Conservation (phyloP, 2,888 invertebrate genomes). For the Agriopis leucophaearia region DNA sequence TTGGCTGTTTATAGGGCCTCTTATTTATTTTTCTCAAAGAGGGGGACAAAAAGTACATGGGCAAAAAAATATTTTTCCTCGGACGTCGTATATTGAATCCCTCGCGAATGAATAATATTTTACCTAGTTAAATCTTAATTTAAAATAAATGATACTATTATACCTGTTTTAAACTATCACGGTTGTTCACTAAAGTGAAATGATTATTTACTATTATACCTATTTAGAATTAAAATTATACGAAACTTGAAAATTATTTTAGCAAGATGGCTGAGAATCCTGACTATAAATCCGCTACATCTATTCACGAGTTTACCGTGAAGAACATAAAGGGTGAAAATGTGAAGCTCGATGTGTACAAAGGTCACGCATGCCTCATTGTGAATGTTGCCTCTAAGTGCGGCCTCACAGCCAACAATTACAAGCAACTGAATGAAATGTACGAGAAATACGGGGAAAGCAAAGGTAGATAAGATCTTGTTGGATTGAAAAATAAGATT, state of each 20-base stretch:
- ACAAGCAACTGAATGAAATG: conserved; percentile 92
- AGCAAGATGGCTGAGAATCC: conserved; percentile 78
- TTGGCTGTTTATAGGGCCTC: not conserved
- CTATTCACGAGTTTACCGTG: conserved; percentile 93
- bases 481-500: no score
- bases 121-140: no score
- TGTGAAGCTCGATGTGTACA: conserved; percentile 92
- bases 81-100: no score
- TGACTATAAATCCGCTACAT: conserved; percentile 89
- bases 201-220: no score
- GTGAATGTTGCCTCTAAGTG: conserved; percentile 96
- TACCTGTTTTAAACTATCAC: no score
- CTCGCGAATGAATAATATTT: no score
- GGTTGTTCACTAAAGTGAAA: no score
- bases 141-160: not conserved
- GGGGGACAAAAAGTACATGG: no score
- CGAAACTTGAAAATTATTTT: conserved; percentile 43
- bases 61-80: no score
- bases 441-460: conserved; percentile 90
- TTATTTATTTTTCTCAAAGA: no score
- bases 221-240: not conserved
- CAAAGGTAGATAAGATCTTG: conserved; percentile 80
- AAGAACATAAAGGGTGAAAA: conserved; percentile 94
- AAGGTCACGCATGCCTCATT: conserved; percentile 93
- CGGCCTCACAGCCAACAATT: conserved; percentile 93